Evolutionary conservation across 2,797 vertebrate genomes (phyloP).

Genomic region (Chloroceryle amazona): DNA sequence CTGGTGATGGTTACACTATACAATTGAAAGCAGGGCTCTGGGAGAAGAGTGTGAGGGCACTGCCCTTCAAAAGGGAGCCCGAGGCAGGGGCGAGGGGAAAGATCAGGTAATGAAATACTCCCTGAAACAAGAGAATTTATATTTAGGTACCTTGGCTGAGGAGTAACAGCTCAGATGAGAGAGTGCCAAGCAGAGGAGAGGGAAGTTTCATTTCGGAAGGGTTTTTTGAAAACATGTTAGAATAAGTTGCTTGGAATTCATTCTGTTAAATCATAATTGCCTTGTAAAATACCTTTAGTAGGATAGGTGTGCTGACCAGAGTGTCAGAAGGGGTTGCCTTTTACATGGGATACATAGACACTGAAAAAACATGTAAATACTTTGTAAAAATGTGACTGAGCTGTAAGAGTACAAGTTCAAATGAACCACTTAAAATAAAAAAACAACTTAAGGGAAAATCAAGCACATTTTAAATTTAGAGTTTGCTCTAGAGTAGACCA

Average conservation of each 20-base stretch:
- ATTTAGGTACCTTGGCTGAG: neutral
- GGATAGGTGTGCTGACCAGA: neutral
- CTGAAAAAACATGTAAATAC: neutral
- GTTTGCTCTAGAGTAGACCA: constrained; percentile 66
- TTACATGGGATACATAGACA: neutral
- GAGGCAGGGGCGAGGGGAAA: neutral
- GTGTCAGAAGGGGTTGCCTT: neutral
- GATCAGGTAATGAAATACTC: neutral
- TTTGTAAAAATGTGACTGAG: neutral
- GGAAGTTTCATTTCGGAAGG: neutral
- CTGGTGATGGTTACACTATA: neutral
- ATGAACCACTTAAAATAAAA: neutral
- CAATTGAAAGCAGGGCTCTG: neutral
- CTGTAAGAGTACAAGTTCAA: neutral
- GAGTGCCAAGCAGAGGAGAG: neutral
- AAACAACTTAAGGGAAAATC: constrained; percentile 5
- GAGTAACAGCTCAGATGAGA: neutral
- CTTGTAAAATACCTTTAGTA: neutral
- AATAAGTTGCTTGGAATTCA: neutral
- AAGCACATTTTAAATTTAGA: constrained; percentile 43
- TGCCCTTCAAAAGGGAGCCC: neutral
- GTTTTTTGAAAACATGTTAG: neutral
- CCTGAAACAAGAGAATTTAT: neutral
- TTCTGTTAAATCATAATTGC: neutral
- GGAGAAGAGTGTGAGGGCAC: neutral